Conservation (phyloP, 2,888 invertebrate species). For the Petrolisthes cinctipes region DNA sequence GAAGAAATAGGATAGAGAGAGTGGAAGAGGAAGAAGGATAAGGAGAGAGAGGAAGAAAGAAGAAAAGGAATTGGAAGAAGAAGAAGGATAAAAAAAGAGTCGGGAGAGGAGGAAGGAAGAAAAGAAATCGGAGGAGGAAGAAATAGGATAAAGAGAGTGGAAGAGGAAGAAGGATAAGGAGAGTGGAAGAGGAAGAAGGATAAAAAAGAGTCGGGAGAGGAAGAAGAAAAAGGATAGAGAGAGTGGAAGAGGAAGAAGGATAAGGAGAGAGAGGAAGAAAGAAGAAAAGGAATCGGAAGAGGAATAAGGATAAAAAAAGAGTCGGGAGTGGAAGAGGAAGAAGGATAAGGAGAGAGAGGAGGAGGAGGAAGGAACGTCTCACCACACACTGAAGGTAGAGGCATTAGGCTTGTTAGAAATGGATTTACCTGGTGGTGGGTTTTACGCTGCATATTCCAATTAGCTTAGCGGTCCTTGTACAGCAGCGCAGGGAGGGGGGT, state of each 20-base stretch:
- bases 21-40: background rate
- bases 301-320: background rate
- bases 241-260: no score
- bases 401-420: constrained; percentile 40
- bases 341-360: background rate
- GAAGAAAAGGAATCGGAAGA: background rate
- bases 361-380: background rate
- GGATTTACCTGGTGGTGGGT: constrained; percentile 21
- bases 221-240: background rate
- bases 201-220: background rate
- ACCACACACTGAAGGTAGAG: background rate
- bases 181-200: background rate
- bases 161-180: background rate
- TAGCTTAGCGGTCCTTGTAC: constrained; percentile 33
- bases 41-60: background rate
- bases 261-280: background rate
- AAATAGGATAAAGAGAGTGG: no score
- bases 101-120: background rate
- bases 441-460: constrained; percentile 41
- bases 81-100: background rate
- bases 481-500: background rate
- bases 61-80: background rate
- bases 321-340: background rate
- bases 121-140: no score
- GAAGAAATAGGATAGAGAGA: background rate